These are phyloP conservation scores for Columba janthina DNA, from an alignment of 2,113 vertebrate species.

Conservation along the genomic window DNA sequence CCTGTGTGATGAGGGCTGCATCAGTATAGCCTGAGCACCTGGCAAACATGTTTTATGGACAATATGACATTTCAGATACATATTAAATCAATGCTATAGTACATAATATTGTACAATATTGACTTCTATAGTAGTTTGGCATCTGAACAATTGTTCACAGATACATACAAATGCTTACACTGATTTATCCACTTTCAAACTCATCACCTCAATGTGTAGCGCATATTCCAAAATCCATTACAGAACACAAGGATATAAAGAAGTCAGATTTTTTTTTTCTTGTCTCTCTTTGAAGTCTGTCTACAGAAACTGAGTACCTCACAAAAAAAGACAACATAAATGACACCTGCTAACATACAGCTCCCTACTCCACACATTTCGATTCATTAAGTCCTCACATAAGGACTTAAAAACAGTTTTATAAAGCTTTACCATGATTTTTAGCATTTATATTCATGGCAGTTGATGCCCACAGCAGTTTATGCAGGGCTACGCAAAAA, in stretches of 20 bases:
- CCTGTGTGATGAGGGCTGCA: accelerated
- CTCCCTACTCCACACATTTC: not conserved
- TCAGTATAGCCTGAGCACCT: not conserved
- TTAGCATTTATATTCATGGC: not conserved
- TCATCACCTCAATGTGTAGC: not conserved
- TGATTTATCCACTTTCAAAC: not conserved
- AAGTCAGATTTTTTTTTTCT: not conserved
- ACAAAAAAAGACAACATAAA: not conserved
- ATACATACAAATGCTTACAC: not conserved
- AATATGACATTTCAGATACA: not conserved
- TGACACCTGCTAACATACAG: not conserved
- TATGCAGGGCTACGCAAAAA: not conserved
- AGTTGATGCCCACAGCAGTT: not conserved
- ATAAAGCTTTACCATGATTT: not conserved
- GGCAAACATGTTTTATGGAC: not conserved
- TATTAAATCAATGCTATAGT: not conserved
- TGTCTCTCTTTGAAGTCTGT: not conserved
- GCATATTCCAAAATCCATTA: not conserved
- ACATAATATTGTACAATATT: not conserved
- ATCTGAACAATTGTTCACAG: not conserved
- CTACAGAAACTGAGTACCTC: not conserved
- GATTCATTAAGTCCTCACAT: not conserved
- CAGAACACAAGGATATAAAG: not conserved
- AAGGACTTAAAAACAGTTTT: not conserved
- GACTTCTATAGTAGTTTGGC: not conserved